Base-by-base conservation (phyloP, 2,113 vertebrate species). In the Myocastor coypus region DNA sequence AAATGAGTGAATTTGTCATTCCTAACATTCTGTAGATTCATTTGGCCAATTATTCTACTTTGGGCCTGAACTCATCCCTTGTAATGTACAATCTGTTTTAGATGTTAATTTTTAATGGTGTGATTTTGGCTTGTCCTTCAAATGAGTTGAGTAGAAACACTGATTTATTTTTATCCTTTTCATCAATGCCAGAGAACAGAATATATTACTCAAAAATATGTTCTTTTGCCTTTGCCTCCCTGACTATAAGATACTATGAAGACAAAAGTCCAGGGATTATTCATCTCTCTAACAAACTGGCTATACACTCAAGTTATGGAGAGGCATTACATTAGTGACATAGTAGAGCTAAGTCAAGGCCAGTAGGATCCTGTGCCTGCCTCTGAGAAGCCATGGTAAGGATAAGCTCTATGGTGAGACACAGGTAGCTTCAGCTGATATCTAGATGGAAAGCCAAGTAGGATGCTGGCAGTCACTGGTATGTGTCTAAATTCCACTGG, bases 121-220 rank as follows among this genome's bases (percentile, higher is more conserved):
- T 98, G 96, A 98, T 98, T 98, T 97, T 97, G 95, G 96, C 96
- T 97, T 95, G 97, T 97, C 97, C 97, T 98, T 98, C 97, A 97
- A 98, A 98, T 59, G 91, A 98, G 92, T 95, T 97, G 96, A 98
- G 93, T 97, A 95, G 97, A 98, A 97, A 98, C 97, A 96, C 12
- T 64, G 98, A 98, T 98, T 98, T 98, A 98, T 98, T 98, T 98
- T 98, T 98, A 98, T 98, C 98, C 94, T 97, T 97, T 97, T 97
- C 97, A 98, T 98, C 98, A 94, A 96, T 98, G 98, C 97, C 97
- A 98, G 97, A 97, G 98, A 98, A 97, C 97, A 98, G 97, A 98
- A 98, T 96, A 97, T 97, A 98, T 98, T 98, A 97, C 96, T 98
- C 42, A 8, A 97, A 95, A 98, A 88, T 94, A 81, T 91, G 87